A percentile compares a stretch with the other conserved stretches of the same genome.
Evolutionary conservation across 2,797 vertebrate species (phyloP).

Genomic region (Schizopygopsis pylzovi): DNA sequence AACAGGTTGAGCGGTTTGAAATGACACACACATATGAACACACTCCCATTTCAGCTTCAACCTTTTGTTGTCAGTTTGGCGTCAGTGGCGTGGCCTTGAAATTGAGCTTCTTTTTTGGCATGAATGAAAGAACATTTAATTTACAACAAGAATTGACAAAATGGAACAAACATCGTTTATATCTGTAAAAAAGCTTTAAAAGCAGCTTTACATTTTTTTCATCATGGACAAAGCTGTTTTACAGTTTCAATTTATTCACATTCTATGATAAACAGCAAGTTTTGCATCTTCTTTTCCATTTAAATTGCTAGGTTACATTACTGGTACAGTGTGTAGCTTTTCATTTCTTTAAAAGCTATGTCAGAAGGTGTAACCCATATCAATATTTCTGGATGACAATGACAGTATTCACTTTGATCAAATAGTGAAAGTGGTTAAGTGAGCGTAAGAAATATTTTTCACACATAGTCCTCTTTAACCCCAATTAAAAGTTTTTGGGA

Average conservation of each 20-base stretch:
- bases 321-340: constrained; percentile 1
- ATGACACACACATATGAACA: constrained; percentile 50
- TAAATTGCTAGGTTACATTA: not conserved
- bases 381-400: not conserved
- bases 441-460: not conserved
- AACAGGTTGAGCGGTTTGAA: constrained; percentile 74
- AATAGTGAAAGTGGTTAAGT: not conserved
- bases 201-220: not conserved
- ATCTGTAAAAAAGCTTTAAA: not conserved
- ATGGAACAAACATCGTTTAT: not conserved
- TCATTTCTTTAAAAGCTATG: not conserved
- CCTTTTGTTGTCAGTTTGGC: constrained; percentile 44
- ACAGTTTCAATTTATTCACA: not conserved
- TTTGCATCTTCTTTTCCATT: not conserved
- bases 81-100: constrained; percentile 20
- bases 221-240: not conserved
- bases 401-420: not conserved
- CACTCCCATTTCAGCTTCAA: constrained; percentile 37
- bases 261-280: not conserved
- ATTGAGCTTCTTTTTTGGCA: constrained; percentile 12
- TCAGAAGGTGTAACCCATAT: not conserved
- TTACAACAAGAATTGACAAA: not conserved
- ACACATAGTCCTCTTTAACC: not conserved
- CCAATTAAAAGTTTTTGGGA: not conserved
- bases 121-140: not conserved